phyloP scores from a whole-genome alignment of 2,113 vertebrate genomes.

The Microcebus griseorufus region DNA sequence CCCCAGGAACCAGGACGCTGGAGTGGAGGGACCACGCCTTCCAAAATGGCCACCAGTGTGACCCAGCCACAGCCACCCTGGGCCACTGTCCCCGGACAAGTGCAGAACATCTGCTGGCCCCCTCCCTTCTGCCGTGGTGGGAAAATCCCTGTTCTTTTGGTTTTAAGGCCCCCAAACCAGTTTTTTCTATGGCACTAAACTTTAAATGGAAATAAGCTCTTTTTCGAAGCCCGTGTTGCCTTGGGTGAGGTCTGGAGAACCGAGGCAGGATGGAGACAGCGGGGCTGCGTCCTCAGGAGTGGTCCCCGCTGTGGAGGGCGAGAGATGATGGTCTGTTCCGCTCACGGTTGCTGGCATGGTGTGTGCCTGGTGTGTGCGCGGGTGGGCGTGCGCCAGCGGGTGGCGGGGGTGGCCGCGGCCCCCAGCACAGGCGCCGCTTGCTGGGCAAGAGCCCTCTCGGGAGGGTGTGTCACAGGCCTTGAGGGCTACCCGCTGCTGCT shows the following conservation, averaged over 20 bases:
- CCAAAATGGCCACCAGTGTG: no score
- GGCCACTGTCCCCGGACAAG: not conserved
- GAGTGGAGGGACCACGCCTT: fast-evolving
- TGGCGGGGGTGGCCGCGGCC: not conserved
- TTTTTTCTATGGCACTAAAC: not conserved
- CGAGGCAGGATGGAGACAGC: fast-evolving
- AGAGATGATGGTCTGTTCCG: not conserved
- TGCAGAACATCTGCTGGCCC: fast-evolving
- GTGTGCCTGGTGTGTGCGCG: fast-evolving
- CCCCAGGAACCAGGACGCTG: not conserved
- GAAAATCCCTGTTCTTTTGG: not conserved
- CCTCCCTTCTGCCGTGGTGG: not conserved
- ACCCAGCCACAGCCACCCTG: not conserved
- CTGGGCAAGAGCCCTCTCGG: not conserved
- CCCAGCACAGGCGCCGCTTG: not conserved
- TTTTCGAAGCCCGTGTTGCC: not conserved
- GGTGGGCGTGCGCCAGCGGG: fast-evolving
- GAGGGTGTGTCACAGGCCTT: not conserved
- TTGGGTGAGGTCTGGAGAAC: not conserved
- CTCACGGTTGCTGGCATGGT: fast-evolving
- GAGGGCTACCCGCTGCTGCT: fast-evolving
- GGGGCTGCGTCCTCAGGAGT: not conserved
- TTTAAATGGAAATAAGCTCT: not conserved
- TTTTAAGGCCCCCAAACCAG: not conserved
- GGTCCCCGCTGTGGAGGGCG: fast-evolving